Conservation (phyloP, 1,140 invertebrate genomes). For the Philopotamus ludificatus region DNA sequence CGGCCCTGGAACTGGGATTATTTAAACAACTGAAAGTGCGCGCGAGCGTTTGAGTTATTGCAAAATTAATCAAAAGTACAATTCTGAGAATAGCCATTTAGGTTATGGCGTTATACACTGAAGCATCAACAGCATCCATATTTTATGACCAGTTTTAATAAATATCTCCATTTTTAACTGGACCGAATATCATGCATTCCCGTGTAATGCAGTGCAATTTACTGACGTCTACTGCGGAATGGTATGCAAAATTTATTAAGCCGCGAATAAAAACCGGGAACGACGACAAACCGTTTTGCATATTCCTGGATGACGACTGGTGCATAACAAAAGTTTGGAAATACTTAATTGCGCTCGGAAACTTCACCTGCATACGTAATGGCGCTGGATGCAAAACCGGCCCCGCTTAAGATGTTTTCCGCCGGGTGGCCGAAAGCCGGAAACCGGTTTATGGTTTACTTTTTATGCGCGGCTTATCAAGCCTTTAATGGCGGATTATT, state of each 20-base stretch:
- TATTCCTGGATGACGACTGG: neutral
- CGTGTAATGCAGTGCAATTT: neutral
- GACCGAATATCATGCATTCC: neutral
- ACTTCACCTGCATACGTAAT: slow-evolving; percentile 12
- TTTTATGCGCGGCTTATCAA: too few relatives aligned
- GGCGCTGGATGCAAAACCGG: neutral
- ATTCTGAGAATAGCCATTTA: too few relatives aligned
- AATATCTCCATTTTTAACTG: neutral
- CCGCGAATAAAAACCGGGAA: neutral
- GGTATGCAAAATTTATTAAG: too few relatives aligned
- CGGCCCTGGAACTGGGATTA: too few relatives aligned
- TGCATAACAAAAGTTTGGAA: slow-evolving; percentile 1
- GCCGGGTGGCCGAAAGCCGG: too few relatives aligned
- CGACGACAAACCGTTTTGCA: neutral
- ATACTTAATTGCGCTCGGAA: slow-evolving; percentile 9
- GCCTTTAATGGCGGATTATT: too few relatives aligned
- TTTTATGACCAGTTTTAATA: neutral
- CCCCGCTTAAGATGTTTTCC: neutral
- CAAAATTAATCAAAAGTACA: too few relatives aligned
- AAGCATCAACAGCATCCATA: neutral
- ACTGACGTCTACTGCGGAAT: neutral
- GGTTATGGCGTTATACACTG: too few relatives aligned
- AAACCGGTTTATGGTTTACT: too few relatives aligned
- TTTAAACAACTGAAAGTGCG: too few relatives aligned
- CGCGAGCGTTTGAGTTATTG: too few relatives aligned